phyloP scores from a whole-genome alignment of 2,888 invertebrate species.

The Torymus aiolomorphi region DNA sequence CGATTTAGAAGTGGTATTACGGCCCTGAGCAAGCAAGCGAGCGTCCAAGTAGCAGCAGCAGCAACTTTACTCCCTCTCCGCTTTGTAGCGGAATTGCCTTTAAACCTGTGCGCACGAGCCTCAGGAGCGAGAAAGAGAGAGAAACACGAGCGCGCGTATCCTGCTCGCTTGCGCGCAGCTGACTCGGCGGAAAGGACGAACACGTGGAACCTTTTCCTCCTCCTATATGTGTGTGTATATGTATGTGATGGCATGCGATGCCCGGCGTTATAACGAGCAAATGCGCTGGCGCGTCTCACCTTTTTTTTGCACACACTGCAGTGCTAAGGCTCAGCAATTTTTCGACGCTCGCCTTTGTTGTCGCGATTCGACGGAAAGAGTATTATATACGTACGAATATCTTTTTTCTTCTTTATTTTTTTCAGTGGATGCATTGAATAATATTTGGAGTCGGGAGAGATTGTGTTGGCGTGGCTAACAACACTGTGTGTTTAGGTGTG shows the following conservation, averaged over 20 bases:
- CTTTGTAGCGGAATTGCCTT: slow-evolving; percentile 26
- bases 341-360: not conserved
- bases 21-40: slow-evolving; percentile 11
- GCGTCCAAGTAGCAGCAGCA: no score
- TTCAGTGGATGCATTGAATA: no score
- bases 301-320: slow-evolving; percentile 1
- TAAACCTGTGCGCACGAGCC: slow-evolving; percentile 20
- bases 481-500: no score
- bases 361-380: no score
- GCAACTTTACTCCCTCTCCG: not conserved
- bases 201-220: slow-evolving; percentile 19
- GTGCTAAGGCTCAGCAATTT: slow-evolving; percentile 7
- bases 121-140: not conserved
- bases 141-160: slow-evolving; percentile 7
- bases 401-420: no score
- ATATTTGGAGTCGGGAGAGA: no score
- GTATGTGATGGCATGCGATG: not conserved
- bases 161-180: slow-evolving; percentile 31
- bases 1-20: slow-evolving; percentile 8
- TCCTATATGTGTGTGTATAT: no score
- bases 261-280: slow-evolving; percentile 10
- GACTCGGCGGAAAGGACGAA: slow-evolving; percentile 42
- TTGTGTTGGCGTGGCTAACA: no score
- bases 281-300: not conserved
- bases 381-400: no score